Percentiles rank a stretch among this genome's conserved stretches.
Conservation (phyloP, 2,113 vertebrate genomes). For the Brachyhypopomus gauderio region DNA sequence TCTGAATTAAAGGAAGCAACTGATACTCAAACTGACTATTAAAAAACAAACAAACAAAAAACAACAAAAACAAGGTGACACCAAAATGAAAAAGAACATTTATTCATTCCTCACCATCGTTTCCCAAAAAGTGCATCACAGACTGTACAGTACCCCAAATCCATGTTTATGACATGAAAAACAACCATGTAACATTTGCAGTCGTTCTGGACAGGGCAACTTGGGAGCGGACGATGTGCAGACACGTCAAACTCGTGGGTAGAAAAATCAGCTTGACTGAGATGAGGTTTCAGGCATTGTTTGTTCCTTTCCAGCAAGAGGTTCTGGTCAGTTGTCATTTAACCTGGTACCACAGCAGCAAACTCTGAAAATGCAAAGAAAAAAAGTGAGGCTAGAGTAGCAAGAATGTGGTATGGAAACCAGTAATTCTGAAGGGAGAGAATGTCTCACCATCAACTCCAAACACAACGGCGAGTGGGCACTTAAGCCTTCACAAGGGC, state of each 20-base stretch:
- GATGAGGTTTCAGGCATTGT: constrained; percentile 67
- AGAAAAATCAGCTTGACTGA: constrained; percentile 73
- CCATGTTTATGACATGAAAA: constrained; percentile 68
- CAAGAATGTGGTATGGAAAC: not conserved
- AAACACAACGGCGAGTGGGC: constrained; percentile 44
- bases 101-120: constrained; percentile 75
- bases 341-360: constrained; percentile 72
- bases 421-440: constrained; percentile 4
- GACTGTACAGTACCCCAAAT: constrained; percentile 72
- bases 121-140: constrained; percentile 75
- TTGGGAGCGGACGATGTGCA: constrained; percentile 58
- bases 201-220: constrained; percentile 68
- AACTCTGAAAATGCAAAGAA: constrained; percentile 73
- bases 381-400: not conserved
- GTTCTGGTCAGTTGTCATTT: constrained; percentile 71
- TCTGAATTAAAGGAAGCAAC: not conserved
- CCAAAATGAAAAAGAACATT: constrained; percentile 77
- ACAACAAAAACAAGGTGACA: constrained; percentile 11
- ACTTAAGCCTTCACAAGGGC: constrained; percentile 65
- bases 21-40: not conserved
- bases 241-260: constrained; percentile 63
- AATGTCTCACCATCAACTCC: constrained; percentile 70
- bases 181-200: constrained; percentile 65
- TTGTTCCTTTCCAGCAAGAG: constrained; percentile 70
- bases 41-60: not conserved